Base-by-base conservation (phyloP, 1,140 invertebrate species). In the Drosophila nannoptera region DNA sequence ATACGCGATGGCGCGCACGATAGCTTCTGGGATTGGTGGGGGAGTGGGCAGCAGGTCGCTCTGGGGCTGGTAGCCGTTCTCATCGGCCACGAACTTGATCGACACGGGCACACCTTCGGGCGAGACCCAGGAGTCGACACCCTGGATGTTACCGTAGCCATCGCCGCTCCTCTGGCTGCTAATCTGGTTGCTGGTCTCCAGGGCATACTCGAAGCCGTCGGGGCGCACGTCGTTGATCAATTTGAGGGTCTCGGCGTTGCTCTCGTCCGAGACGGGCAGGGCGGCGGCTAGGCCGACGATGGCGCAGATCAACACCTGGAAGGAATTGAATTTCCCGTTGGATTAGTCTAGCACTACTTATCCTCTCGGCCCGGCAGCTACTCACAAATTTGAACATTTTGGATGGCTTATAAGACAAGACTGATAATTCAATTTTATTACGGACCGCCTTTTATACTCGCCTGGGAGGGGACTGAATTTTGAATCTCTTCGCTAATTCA, bases 21-120 rank as follows among this genome's bases (percentile, higher is more conserved):
- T 89, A 1, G 12, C 49, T 0, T 14, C 49, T 35, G 49, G 49
- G 49, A 35, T 52, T 16, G 62, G 82, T 77, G 29, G 82, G 60
- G 66, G 75, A 29, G 70, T 70, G 58, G 68, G 89, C 52, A 90
- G 90, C 31, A 88, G 0, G 0, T 83, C 89, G 8, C 91, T 90
- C 5, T 74, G 60, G 16, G 91, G 90, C 59, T 87, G 88, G 70
- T 89, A 91, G 9, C 90, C 93, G 69, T 93, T 91, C 78, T 93
- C 92, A 74, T 93, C 92, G 35, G 92, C 92, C 5, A 90, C 90
- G 73, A 92, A 93, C 12, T 80, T 84, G 1, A 93, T 80, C 2
- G 84, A 68, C 36, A 91, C 88, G 2, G 76, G 88, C 54, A 80
- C 76, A 5, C 91, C 91, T 72, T 91, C 90, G 43, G 82, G 82